Conservation (phyloP, 2,888 invertebrate genomes). For the Polyommatus icarus region DNA sequence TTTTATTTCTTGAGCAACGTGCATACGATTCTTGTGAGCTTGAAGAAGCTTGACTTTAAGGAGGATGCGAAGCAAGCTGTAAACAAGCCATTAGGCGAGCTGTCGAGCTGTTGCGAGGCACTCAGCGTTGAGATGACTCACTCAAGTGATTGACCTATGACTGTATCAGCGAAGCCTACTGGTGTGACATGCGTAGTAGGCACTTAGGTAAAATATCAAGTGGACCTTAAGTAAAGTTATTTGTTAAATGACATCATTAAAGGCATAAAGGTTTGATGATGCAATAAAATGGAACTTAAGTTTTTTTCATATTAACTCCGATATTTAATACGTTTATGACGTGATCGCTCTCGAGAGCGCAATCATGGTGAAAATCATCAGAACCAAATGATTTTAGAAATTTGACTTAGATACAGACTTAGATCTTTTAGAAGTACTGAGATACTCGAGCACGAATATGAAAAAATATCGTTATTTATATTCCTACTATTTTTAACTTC, state of each 20-base stretch:
- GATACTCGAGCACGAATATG: neutral
- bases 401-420: no score
- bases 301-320: no score
- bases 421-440: neutral
- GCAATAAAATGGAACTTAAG: neutral
- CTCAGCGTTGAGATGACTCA: conserved; percentile 38
- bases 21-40: neutral
- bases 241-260: neutral
- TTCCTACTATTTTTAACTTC: neutral
- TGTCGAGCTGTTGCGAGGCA: neutral
- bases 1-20: neutral
- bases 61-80: neutral
- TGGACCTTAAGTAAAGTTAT: neutral
- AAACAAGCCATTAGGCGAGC: conserved; percentile 10
- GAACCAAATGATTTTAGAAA: no score
- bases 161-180: conserved; percentile 8
- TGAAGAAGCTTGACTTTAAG: neutral
- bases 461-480: neutral
- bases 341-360: no score
- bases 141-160: conserved; percentile 24
- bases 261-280: neutral
- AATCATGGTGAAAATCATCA: no score
- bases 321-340: no score
- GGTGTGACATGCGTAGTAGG: neutral
- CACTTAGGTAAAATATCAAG: neutral